These are phyloP conservation scores for Tinamus major DNA, from an alignment of 2,797 vertebrate species.

Conservation along the genomic window DNA sequence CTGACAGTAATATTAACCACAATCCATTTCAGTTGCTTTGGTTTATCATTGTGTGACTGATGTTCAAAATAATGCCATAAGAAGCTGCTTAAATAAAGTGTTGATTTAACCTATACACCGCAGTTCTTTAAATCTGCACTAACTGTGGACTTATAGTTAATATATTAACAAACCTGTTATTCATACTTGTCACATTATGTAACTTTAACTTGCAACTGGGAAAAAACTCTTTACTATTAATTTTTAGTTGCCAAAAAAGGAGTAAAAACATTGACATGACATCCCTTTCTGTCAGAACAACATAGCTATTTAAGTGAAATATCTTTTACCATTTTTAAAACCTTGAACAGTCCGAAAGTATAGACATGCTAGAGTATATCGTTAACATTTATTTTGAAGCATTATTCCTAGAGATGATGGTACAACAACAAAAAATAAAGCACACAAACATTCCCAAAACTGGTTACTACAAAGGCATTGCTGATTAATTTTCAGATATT, in stretches of 20 bases:
- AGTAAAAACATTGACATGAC: neutral
- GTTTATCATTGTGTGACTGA: slow-evolving; percentile 79
- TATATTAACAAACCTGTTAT: neutral
- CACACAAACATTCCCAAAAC: neutral
- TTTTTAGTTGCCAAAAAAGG: neutral
- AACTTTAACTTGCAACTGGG: neutral
- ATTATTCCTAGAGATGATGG: slow-evolving; percentile 23
- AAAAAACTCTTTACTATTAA: neutral
- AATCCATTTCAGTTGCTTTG: slow-evolving; percentile 77
- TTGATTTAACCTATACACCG: slow-evolving; percentile 69
- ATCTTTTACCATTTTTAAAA: slow-evolving; percentile 21
- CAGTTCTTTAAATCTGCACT: slow-evolving; percentile 26
- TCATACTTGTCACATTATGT: neutral
- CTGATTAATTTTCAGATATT: neutral
- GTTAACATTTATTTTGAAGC: neutral
- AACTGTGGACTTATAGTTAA: neutral
- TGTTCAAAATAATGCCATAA: slow-evolving; percentile 72
- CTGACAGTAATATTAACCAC: slow-evolving; percentile 82
- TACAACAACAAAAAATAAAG: slow-evolving; percentile 61
- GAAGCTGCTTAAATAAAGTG: slow-evolving; percentile 74
- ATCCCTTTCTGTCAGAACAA: neutral
- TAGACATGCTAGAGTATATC: neutral
- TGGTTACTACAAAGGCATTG: neutral
- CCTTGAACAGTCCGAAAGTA: neutral
- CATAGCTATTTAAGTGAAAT: neutral